Conservation (phyloP, 2,113 vertebrate species). For the Ammodramus savannarum region DNA sequence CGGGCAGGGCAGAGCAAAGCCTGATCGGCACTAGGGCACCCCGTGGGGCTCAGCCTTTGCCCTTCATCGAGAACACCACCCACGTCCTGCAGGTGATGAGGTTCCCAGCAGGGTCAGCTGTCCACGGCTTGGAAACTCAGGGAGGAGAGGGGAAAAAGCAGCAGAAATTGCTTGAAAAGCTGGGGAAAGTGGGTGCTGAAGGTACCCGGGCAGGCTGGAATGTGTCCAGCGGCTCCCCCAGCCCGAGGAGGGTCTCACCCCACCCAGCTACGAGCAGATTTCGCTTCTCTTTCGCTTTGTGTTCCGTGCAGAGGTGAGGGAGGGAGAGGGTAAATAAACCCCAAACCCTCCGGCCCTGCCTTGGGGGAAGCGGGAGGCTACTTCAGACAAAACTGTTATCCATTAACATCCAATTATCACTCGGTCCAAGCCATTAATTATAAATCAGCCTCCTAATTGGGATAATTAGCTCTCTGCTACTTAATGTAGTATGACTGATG, state of each 20-base stretch:
- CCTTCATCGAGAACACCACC: neutral
- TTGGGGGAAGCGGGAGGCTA: conserved; percentile 41
- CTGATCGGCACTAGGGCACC: rapidly evolving
- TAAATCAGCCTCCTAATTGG: conserved; percentile 95
- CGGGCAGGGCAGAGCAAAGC: neutral
- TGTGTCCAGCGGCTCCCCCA: neutral
- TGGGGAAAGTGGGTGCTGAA: neutral
- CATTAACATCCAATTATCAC: conserved; percentile 99
- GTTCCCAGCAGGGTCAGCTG: neutral
- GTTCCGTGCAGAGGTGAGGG: neutral
- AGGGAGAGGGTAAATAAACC: neutral
- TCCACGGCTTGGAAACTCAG: neutral
- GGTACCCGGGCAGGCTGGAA: no score
- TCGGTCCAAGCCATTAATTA: conserved; percentile 94
- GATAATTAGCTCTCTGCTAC: conserved; percentile 90
- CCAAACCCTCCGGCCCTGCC: conserved; percentile 3
- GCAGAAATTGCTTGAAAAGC: neutral
- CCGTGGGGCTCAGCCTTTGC: neutral
- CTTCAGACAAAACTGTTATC: conserved; percentile 87
- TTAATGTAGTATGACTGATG: conserved; percentile 90
- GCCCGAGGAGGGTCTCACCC: neutral
- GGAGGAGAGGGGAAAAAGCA: neutral
- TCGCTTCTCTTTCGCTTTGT: neutral
- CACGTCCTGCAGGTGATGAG: neutral
- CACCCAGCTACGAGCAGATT: neutral